phyloP scores from a whole-genome alignment of 2,113 vertebrate species.

The Poicephalus gulielmi region DNA sequence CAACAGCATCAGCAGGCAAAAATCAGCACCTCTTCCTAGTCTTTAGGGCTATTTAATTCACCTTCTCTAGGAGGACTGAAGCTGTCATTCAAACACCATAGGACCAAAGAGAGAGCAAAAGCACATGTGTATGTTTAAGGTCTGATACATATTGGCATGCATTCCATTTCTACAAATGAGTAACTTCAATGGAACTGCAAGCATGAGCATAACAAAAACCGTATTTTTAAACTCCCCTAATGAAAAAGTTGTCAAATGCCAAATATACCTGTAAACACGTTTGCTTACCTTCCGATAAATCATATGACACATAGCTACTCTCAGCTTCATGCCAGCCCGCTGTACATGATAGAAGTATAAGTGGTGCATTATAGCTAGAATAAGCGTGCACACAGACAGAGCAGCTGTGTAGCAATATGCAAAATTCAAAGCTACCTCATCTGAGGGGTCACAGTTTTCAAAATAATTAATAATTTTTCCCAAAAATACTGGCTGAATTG shows the following conservation, averaged over 20 bases:
- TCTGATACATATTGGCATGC: fast-evolving
- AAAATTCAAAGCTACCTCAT: slow-evolving; percentile 43
- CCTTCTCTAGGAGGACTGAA: not conserved
- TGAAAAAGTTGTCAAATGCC: not conserved
- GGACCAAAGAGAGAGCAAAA: not conserved
- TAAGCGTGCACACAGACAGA: slow-evolving; percentile 75
- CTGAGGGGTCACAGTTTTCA: slow-evolving; percentile 69
- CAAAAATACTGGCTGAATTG: slow-evolving; percentile 86
- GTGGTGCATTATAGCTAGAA: slow-evolving; percentile 83
- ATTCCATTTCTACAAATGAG: not conserved
- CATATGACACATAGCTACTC: slow-evolving; percentile 94
- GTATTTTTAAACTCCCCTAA: not conserved
- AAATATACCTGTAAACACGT: not conserved
- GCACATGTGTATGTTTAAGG: not conserved
- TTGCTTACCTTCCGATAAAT: slow-evolving; percentile 90
- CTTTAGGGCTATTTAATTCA: not conserved
- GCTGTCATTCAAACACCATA: not conserved
- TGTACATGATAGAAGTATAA: slow-evolving; percentile 90
- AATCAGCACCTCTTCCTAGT: not conserved
- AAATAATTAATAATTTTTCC: slow-evolving; percentile 87
- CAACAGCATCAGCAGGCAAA: not conserved
- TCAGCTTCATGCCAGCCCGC: slow-evolving; percentile 86
- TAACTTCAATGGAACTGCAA: not conserved
- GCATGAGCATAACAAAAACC: not conserved
- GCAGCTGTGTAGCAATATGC: slow-evolving; percentile 76